Base-by-base conservation (phyloP, 2,888 invertebrate species). In the Myathropa florea region DNA sequence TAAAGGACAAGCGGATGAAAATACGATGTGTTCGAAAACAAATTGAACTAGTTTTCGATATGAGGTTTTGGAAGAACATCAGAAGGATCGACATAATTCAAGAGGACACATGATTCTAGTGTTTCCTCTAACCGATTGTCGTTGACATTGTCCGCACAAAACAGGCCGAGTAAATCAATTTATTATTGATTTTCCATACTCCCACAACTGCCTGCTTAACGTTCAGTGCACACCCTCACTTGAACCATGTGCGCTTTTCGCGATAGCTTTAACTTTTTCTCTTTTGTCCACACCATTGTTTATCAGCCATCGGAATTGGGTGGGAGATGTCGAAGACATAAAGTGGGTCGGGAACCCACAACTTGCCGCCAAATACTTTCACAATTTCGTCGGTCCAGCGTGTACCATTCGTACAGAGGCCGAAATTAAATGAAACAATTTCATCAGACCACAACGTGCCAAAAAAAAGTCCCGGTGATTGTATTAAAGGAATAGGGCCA, bases 171-270 rank as follows among this genome's bases (percentile, higher is more conserved):
- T 30, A 78, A 72, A 72, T 63, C 78, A 77, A 82, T 78, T 73
- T 72, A 63, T 57, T 83, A 83, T 83, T 60, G 83, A 83, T 79
- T 83, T 83, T 79, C 23, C 64, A 59, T 36, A 33, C 53, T 39
- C 24, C 28, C 57, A 33, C 3, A 33, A 18, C 53, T 53, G 10
- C 23, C 18, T 46, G 14, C 3, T 60, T 53, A 26, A 70, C 53
- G 53, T 60, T 61, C 33, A 33, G 10, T 68, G 77, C 53, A 68
- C 26, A 23, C n/a, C n/a, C 23, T 6, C 46, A 21, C 53, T 9
- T 28, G n/a, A 18, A 4, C 36, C 28, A 12, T 30, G 46, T 64
- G 57, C 39, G n/a, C 70, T 65, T 65, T n/a, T 28, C 26, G 26
- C 55, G 24, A 61, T 36, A 36, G 68, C 65, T 61, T 53, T 26